A percentile compares a stretch with the other conserved stretches of the same genome.
Evolutionary conservation across 1,140 invertebrate species (phyloP).

Genomic region (Acromyrmex echinatior): DNA sequence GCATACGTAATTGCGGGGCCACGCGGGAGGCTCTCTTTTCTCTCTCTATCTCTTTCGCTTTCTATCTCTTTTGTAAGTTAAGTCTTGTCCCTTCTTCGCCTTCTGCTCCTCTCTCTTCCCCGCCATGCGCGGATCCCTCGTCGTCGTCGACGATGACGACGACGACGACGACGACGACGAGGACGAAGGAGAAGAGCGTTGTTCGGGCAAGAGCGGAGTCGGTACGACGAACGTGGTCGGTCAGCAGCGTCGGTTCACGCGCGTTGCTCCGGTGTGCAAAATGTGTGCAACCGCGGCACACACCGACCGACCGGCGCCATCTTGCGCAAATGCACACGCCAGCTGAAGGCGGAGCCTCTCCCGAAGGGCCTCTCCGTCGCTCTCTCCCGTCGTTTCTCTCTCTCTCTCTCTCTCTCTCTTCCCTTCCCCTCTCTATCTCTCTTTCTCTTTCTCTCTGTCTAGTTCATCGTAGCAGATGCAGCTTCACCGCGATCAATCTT

Average conservation of each 20-base stretch:
- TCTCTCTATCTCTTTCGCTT: slow-evolving; percentile 26
- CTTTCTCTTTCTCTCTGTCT: neutral
- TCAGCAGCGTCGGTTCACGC: slow-evolving; percentile 17
- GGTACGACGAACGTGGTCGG: slow-evolving; percentile 12
- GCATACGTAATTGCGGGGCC: slow-evolving; percentile 83
- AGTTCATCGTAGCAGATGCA: slow-evolving; percentile 69
- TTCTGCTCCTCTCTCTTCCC: neutral
- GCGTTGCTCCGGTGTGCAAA: slow-evolving; percentile 54
- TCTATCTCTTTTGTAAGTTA: neutral
- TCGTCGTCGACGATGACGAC: neutral
- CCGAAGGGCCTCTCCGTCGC: slow-evolving; percentile 74
- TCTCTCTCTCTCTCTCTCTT: slow-evolving; percentile 19
- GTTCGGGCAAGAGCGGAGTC: neutral
- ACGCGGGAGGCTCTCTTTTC: slow-evolving; percentile 76
- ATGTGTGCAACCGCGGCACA: slow-evolving; percentile 57
- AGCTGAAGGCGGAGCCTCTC: slow-evolving; percentile 86
- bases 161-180: too few relatives aligned
- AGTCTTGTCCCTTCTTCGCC: slow-evolving; percentile 2
- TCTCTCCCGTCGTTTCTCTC: slow-evolving; percentile 69
- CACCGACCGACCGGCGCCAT: slow-evolving; percentile 80
- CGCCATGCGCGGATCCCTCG: slow-evolving; percentile 12
- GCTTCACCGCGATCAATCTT: slow-evolving; percentile 78
- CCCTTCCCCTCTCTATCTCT: neutral
- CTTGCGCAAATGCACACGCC: slow-evolving; percentile 85
- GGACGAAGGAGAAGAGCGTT: slow-evolving; percentile 55